Percentiles rank a stretch among this genome's conserved stretches.
phyloP scores from a whole-genome alignment of 2,797 vertebrate genomes.

The Girardinus metallicus region DNA sequence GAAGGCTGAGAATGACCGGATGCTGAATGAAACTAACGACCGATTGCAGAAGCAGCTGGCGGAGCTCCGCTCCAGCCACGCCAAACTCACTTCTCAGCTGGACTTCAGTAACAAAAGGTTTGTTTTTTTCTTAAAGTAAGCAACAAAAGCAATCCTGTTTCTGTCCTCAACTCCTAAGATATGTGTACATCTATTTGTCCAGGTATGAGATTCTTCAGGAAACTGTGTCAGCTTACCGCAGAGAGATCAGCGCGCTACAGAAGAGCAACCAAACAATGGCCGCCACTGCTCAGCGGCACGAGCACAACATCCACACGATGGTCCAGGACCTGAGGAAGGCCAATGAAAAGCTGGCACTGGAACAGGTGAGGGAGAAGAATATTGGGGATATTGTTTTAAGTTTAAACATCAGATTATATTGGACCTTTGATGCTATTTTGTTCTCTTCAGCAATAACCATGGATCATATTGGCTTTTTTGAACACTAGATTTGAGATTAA shows the following conservation, averaged over 20 bases:
- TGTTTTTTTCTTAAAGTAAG: constrained; percentile 21
- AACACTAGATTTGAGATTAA: too few species aligned
- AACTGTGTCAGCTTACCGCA: constrained; percentile 88
- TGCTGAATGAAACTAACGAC: constrained; percentile 92
- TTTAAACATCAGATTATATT: background rate
- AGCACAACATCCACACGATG: constrained; percentile 93
- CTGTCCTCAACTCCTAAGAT: background rate
- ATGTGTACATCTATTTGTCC: background rate
- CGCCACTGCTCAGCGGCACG: constrained; percentile 88
- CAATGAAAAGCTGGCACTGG: constrained; percentile 89
- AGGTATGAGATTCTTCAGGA: constrained; percentile 97
- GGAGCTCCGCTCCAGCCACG: constrained; percentile 88
- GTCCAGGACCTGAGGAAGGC: constrained; percentile 91
- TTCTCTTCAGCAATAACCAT: background rate
- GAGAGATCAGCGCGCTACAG: constrained; percentile 89
- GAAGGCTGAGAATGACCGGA: constrained; percentile 91
- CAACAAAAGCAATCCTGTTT: background rate
- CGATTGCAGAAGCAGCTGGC: constrained; percentile 90
- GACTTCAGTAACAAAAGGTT: constrained; percentile 95
- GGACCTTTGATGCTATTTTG: background rate
- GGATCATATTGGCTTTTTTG: too few species aligned
- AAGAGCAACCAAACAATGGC: constrained; percentile 90
- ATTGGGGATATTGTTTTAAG: background rate
- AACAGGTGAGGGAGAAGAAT: constrained; percentile 82
- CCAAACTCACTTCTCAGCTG: constrained; percentile 91